Percentiles rank a stretch among this genome's conserved stretches.
Conservation (phyloP, 2,113 vertebrate species). For the Halichoeres trimaculatus region DNA sequence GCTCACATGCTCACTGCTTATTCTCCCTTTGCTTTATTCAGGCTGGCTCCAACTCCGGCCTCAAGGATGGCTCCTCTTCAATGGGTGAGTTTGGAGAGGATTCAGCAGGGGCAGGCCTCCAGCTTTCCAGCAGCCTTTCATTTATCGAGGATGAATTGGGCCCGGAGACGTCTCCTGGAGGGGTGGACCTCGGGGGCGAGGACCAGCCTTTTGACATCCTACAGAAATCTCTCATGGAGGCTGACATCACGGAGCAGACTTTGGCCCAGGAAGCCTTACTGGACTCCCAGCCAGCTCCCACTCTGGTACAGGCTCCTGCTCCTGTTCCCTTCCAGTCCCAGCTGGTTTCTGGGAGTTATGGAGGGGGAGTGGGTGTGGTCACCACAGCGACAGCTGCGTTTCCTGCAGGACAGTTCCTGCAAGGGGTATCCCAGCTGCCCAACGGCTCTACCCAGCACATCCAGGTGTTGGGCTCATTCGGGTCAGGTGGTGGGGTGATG, state of each 20-base stretch:
- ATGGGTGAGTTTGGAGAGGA: conserved; percentile 91
- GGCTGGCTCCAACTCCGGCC: conserved; percentile 82
- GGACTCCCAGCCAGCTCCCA: conserved; percentile 88
- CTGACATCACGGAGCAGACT: conserved; percentile 98
- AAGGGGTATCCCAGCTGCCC: conserved; percentile 91
- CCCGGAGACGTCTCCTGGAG: conserved; percentile 86
- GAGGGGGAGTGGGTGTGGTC: conserved; percentile 81
- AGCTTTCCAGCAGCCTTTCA: conserved; percentile 94
- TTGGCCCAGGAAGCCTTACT: conserved; percentile 96
- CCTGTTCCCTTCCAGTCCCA: conserved; percentile 77
- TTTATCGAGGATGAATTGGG: conserved; percentile 97
- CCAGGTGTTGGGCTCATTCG: conserved; percentile 94
- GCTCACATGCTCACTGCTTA: conserved; percentile 16
- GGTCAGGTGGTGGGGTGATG: conserved; percentile 91
- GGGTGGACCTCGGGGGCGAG: conserved; percentile 90
- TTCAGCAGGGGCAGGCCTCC: conserved; percentile 89
- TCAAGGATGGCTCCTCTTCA: conserved; percentile 90
- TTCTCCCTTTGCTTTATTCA: conserved; percentile 41
- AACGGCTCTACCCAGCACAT: conserved; percentile 95
- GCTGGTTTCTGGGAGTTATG: conserved; percentile 81
- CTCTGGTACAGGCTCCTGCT: conserved; percentile 73
- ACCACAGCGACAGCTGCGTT: conserved; percentile 88
- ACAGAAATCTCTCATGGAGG: conserved; percentile 97
- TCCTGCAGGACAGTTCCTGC: conserved; percentile 91
- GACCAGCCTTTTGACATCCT: conserved; percentile 99